These are phyloP conservation scores for Polypterus bichir DNA, from an alignment of 2,113 vertebrate genomes.

Conservation along the genomic window DNA sequence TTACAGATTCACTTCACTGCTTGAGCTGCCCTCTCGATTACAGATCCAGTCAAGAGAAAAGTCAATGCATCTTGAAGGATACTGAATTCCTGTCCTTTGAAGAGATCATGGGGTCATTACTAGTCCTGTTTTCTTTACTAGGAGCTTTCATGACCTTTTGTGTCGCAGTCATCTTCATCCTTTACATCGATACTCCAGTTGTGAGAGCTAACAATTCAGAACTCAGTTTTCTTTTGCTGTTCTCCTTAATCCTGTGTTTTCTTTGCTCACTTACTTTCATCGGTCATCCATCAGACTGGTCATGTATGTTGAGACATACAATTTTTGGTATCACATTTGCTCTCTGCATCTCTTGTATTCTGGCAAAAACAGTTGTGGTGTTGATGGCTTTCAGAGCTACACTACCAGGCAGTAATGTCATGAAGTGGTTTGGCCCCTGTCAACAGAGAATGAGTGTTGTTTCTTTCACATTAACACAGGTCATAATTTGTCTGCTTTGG, in stretches of 20 bases:
- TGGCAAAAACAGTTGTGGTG: conserved; percentile 40
- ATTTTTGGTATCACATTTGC: conserved; percentile 45
- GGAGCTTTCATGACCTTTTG: conserved; percentile 30
- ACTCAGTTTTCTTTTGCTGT: conserved; percentile 41
- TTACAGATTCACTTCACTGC: conserved; percentile 41
- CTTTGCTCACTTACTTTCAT: conserved; percentile 45
- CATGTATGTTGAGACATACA: conserved; percentile 44
- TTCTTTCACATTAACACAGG: conserved; percentile 38
- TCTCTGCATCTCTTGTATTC: conserved; percentile 42
- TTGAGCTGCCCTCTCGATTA: conserved; percentile 32
- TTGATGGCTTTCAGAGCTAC: conserved; percentile 38
- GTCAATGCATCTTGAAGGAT: conserved; percentile 35
- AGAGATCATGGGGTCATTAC: conserved; percentile 39
- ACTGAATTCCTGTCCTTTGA: conserved; percentile 37
- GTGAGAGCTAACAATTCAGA: conserved; percentile 40
- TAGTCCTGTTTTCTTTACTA: conserved; percentile 30
- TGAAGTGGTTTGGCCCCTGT: conserved; percentile 39
- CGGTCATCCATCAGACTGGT: conserved; percentile 38
- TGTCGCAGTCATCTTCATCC: conserved; percentile 37
- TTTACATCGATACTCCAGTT: conserved; percentile 36
- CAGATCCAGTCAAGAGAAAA: conserved; percentile 38
- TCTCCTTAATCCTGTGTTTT: conserved; percentile 41
- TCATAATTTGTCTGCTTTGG: conserved; percentile 41
- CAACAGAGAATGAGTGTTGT: conserved; percentile 43
- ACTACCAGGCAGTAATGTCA: conserved; percentile 31